Base-by-base conservation (phyloP, 2,888 invertebrate genomes). In the Dioctria linearis region DNA sequence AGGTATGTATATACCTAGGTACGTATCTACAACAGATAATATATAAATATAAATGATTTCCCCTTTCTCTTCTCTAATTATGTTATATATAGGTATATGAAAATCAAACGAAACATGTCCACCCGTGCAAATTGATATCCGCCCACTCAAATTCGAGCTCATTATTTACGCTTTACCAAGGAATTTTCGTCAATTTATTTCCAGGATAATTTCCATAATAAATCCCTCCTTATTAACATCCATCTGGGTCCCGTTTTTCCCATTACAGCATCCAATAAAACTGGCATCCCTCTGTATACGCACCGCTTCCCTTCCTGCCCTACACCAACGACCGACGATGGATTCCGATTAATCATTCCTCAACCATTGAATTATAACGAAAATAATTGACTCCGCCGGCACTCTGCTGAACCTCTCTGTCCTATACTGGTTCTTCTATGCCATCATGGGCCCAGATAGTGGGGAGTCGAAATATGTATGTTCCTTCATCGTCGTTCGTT, bases 301-400 rank as follows among this genome's bases (percentile, higher is more conserved):
- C 9, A 9, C 46, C n/a, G 9, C 63, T 63, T 6, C 49, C 5
- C 37, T n/a, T 37, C 39, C 13, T 39, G 49, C 37, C 5, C 13
- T 42, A 13, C 49, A 13, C 40, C 49, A 13, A 13, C 11, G 5
- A n/a, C 43, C 43, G n/a, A 59, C 43, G 59, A 79, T 69, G 79
- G 82, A 81, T 83, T 80, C 81, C 84, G 83, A 84, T 84, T 84
- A 84, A 84, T 84, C 84, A 84, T 84, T 25, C 82, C 82, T 84
- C 84, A 84, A 84, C 84, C 84, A 84, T 84, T 84, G 83, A 84
- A 84, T 84, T 84, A 84, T 84, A 84, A 83, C 82, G 82, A 84
- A 84, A 84, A 84, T 84, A 84, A 84, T 84, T 84, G 84, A 82
- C 80, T 82, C 80, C 63, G 57, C 76, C 54, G 78, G 39, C 63